phyloP scores from a whole-genome alignment of 1,140 invertebrate species.

The Aphelinus certus region DNA sequence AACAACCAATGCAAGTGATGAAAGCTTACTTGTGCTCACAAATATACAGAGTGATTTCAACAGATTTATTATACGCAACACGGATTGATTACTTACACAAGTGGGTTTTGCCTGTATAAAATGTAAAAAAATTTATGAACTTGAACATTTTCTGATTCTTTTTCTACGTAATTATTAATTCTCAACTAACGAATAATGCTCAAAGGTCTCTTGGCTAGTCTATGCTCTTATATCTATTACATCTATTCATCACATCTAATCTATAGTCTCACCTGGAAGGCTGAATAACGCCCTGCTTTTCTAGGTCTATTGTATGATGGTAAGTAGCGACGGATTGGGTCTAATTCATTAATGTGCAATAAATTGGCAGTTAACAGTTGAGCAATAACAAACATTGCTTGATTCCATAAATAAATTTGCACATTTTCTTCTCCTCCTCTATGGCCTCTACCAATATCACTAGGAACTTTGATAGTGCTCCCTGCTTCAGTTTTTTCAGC shows the following conservation, averaged over 20 bases:
- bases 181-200: not conserved
- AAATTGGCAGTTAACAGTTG: slow-evolving; percentile 89
- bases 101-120: slow-evolving; percentile 75
- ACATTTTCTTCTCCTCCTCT: slow-evolving; percentile 64
- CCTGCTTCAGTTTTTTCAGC: slow-evolving; percentile 79
- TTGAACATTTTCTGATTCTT: too few species aligned
- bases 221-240: not conserved
- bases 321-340: slow-evolving; percentile 93
- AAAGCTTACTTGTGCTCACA: slow-evolving; percentile 8
- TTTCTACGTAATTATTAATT: not conserved
- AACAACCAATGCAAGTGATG: not conserved
- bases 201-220: too few species aligned
- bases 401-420: slow-evolving; percentile 86
- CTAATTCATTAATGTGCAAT: slow-evolving; percentile 94
- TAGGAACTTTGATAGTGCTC: slow-evolving; percentile 72
- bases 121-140: slow-evolving; percentile 62
- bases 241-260: not conserved
- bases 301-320: slow-evolving; percentile 95
- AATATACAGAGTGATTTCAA: slow-evolving; percentile 6
- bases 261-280: slow-evolving; percentile 84
- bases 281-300: slow-evolving; percentile 91
- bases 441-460: slow-evolving; percentile 63
- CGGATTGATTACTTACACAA: slow-evolving; percentile 73
- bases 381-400: slow-evolving; percentile 93
- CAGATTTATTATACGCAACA: slow-evolving; percentile 41